phyloP scores from a whole-genome alignment of 2,797 vertebrate genomes.

The Carduelis carduelis region DNA sequence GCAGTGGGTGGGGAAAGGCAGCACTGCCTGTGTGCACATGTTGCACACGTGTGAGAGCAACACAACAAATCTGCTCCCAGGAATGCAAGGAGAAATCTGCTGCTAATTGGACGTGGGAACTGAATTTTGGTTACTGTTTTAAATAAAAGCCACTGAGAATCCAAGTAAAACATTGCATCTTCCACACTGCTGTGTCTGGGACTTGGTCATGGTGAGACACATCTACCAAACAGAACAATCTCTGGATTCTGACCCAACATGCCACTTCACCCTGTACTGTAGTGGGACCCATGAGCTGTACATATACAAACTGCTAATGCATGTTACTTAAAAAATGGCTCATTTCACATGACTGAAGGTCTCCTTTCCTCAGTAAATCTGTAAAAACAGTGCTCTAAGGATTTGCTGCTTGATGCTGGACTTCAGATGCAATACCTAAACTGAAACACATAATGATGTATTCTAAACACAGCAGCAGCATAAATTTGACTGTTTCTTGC shows the following conservation, averaged over 20 bases:
- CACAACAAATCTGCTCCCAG: slow-evolving; percentile 11
- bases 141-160: neutral
- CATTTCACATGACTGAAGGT: neutral
- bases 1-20: neutral
- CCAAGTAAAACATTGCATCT: neutral
- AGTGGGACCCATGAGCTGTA: neutral
- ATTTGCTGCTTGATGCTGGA: neutral
- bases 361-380: neutral
- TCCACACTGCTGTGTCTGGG: neutral
- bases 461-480: neutral
- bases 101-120: neutral
- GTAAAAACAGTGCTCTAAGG: neutral
- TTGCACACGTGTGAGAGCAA: neutral
- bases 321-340: neutral
- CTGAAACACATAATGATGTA: neutral
- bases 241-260: neutral
- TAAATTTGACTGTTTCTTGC: neutral
- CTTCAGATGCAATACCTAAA: neutral
- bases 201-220: neutral
- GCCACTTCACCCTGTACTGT: neutral
- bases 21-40: neutral
- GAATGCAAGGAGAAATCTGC: neutral
- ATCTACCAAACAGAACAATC: neutral
- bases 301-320: neutral
- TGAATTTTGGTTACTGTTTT: neutral